phyloP scores from a whole-genome alignment of 35 echinoderm and acorn worm genomes.

The Nesometra sesokonis region DNA sequence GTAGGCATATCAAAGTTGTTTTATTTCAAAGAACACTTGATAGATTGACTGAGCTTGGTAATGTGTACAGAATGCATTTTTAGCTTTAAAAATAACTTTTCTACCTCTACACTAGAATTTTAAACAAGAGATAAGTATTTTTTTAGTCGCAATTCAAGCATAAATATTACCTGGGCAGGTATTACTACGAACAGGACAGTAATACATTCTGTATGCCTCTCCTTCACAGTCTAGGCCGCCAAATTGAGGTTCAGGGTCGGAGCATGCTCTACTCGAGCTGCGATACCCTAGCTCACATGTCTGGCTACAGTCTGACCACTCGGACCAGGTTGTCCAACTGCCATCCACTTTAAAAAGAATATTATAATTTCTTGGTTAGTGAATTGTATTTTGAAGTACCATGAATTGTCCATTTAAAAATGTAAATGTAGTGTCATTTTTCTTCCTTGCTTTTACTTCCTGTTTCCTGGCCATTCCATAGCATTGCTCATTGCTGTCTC shows the following conservation, averaged over 20 bases:
- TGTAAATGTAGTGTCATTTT: no score
- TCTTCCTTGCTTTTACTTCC: no score
- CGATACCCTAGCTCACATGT: constrained; percentile 36
- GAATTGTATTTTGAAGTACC: not conserved
- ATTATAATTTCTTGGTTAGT: not conserved
- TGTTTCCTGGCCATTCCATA: constrained; percentile 43
- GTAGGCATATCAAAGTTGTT: no score
- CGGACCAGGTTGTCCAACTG: constrained; percentile 45
- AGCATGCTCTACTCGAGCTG: constrained; percentile 21
- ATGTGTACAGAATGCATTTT: no score
- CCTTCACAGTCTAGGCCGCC: constrained; percentile 33
- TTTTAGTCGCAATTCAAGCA: no score
- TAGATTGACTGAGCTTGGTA: no score
- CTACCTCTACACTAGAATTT: no score
- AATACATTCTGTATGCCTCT: constrained; percentile 11
- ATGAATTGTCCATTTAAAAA: not conserved
- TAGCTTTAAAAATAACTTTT: no score
- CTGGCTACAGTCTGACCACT: constrained; percentile 35
- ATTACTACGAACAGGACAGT: not conserved
- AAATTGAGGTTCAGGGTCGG: constrained; percentile 37
- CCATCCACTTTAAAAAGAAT: constrained; percentile 38
- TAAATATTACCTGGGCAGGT: constrained; percentile 40
- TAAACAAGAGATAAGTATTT: no score
- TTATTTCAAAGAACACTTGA: no score
- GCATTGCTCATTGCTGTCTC: constrained; percentile 30